phyloP scores from a whole-genome alignment of 2,888 invertebrate genomes.

The Oscheius onirici region DNA sequence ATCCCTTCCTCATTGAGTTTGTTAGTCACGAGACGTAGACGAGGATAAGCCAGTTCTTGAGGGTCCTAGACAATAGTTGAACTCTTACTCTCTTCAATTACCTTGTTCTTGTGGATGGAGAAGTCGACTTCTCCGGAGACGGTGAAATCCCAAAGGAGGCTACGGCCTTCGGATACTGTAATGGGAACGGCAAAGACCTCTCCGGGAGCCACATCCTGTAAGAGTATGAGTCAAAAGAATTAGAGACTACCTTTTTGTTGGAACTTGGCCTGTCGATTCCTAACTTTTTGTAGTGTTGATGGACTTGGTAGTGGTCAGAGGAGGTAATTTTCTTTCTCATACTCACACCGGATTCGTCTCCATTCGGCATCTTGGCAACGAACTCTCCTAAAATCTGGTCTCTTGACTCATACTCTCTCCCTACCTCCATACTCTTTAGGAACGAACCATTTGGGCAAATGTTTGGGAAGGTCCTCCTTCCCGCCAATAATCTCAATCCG shows the following conservation, averaged over 20 bases:
- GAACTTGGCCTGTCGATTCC: slow-evolving; percentile 48
- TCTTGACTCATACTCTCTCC: not conserved
- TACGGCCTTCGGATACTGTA: slow-evolving; percentile 43
- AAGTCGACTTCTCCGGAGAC: slow-evolving; percentile 55
- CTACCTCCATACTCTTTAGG: slow-evolving; percentile 59
- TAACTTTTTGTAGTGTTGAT: slow-evolving; percentile 46
- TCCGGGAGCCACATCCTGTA: slow-evolving; percentile 47
- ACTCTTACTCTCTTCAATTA: slow-evolving; percentile 11
- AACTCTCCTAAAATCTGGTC: slow-evolving; percentile 40
- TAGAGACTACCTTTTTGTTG: slow-evolving; percentile 47
- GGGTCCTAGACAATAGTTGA: slow-evolving; percentile 37
- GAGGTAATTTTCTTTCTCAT: slow-evolving; percentile 51
- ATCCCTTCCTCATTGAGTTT: slow-evolving; percentile 58
- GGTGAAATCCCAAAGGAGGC: slow-evolving; percentile 57
- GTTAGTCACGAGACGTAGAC: slow-evolving; percentile 48
- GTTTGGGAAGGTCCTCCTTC: slow-evolving; percentile 43
- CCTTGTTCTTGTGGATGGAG: slow-evolving; percentile 48
- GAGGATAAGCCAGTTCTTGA: slow-evolving; percentile 50
- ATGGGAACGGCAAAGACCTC: slow-evolving; percentile 47
- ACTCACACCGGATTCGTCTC: slow-evolving; percentile 54
- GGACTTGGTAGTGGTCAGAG: slow-evolving; percentile 48
- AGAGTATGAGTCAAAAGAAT: too few species aligned
- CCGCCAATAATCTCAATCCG: slow-evolving; percentile 49
- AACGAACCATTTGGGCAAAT: slow-evolving; percentile 50
- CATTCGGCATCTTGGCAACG: slow-evolving; percentile 46